Evolutionary conservation across 1,140 invertebrate species (phyloP).

Genomic region (Brachionus sp.): DNA sequence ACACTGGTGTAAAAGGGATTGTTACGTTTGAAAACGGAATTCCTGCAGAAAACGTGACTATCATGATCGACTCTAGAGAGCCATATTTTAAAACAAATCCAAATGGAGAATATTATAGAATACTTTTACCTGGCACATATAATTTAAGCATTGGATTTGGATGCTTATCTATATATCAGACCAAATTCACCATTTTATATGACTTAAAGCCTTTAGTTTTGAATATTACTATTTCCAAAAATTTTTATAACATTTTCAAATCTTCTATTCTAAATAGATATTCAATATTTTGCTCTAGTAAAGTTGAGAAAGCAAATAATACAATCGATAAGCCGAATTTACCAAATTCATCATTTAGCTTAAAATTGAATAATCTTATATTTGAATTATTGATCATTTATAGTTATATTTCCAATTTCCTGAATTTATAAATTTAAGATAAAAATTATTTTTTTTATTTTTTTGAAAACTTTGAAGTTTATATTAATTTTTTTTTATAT

Average conservation of each 20-base stretch:
- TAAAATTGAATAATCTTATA: no score
- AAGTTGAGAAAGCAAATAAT: no score
- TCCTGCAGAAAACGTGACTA: neutral
- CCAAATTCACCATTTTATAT: neutral
- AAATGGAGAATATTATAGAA: slow-evolving; percentile 40
- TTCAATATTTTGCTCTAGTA: neutral
- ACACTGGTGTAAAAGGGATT: slow-evolving; percentile 30
- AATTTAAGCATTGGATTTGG: neutral
- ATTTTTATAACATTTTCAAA: neutral
- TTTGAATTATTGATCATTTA: no score
- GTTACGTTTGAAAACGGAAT: slow-evolving; percentile 41
- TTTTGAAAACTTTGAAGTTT: no score
- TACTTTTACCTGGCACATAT: slow-evolving; percentile 7
- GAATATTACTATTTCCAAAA: neutral
- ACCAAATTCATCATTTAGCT: no score
- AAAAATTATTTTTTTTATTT: no score
- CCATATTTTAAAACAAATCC: slow-evolving; percentile 32
- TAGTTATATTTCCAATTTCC: no score
- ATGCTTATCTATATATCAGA: neutral
- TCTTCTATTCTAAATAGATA: neutral
- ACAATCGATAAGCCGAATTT: no score
- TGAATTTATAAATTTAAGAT: no score
- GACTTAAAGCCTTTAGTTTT: neutral
- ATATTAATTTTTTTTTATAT: no score
- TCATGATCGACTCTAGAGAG: neutral